Evolutionary conservation across 2,113 vertebrate species (phyloP), one percentile per base, ranked within the genome.

Genomic region (Myotis davidii): DNA sequence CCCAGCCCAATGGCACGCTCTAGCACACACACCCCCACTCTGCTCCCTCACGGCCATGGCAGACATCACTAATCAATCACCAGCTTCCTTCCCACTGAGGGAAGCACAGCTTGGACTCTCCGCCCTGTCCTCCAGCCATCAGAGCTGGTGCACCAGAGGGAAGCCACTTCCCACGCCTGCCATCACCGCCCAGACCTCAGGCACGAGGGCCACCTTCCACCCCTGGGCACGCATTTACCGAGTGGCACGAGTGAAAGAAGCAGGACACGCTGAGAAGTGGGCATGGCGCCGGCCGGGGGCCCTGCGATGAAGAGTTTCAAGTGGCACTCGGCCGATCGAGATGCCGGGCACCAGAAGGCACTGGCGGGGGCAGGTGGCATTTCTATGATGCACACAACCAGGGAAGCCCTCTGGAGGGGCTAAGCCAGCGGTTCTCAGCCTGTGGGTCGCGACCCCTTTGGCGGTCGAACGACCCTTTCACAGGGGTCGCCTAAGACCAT

Each of bases 361-460:
- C 20, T 3, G 4, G 37, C 0, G 0, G n/a, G 20, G 27, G 23
- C 6, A 23, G 48, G 52, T 0, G 37, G 92, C 0, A 0, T 23
- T 16, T 10, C 52, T 8, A 4, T 1, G 18, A 32, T 0, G 2
- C 2, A 6, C 37, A 6, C 27, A 13, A 37, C 12, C 45, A 8
- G 69, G 3, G 0, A 20, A 20, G 84, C 9, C 1, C 74, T 9
- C 67, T 0, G 14, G 25, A 45, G 59, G 52, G 52, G 61, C 48
- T 5, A 3, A 0, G 11, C 16, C 2, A 0, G 11, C 16, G 50
- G 17, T 2, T 67, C 48, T 42, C 42, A 42, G 42, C 42, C 42
- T 42, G 42, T 42, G 42, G 42, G 42, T 42, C 42, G 42, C 6
- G 42, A 42, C 42, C 42, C 42, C 42, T 8, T 42, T 42, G 42